A percentile compares a stretch with the other conserved stretches of the same genome.
Evolutionary conservation across 53 echinoderm and acorn worm genomes (phyloP).

Genomic region (Crossaster papposus): DNA sequence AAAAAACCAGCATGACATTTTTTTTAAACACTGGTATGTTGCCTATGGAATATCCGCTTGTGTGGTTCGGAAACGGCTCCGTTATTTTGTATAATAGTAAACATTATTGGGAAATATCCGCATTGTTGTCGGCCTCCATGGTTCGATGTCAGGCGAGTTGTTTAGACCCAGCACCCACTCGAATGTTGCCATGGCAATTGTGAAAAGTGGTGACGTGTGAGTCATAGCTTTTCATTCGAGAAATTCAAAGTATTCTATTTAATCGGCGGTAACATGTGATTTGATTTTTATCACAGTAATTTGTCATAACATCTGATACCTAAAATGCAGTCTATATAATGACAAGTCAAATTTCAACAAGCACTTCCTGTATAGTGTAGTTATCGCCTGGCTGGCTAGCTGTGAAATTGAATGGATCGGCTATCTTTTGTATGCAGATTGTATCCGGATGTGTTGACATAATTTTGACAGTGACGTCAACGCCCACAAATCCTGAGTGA

Average conservation of each 20-base stretch:
- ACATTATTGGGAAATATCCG: neutral
- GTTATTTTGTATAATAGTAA: too few species aligned
- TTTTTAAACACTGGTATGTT: too few species aligned
- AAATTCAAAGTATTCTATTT: neutral
- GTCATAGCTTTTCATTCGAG: neutral
- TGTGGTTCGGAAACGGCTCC: too few species aligned
- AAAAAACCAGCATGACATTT: too few species aligned
- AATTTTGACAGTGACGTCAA: slow-evolving; percentile 39
- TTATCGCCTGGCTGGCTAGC: neutral
- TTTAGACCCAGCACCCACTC: neutral
- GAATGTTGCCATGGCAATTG: neutral
- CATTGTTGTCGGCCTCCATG: neutral
- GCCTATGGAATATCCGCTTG: too few species aligned
- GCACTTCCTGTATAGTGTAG: neutral
- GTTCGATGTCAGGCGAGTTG: neutral
- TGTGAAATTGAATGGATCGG: neutral
- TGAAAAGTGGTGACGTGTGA: neutral
- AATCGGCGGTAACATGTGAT: neutral
- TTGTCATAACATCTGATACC: neutral
- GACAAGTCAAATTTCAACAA: slow-evolving; percentile 21
- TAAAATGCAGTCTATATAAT: neutral
- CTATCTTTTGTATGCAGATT: slow-evolving; percentile 48
- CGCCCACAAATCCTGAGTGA: slow-evolving; percentile 37
- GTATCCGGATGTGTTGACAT: neutral
- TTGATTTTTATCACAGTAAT: neutral